Percentiles rank a stretch among this genome's conserved stretches.
Conservation (phyloP, 2,113 vertebrate species). For the Grammomys surdaster region DNA sequence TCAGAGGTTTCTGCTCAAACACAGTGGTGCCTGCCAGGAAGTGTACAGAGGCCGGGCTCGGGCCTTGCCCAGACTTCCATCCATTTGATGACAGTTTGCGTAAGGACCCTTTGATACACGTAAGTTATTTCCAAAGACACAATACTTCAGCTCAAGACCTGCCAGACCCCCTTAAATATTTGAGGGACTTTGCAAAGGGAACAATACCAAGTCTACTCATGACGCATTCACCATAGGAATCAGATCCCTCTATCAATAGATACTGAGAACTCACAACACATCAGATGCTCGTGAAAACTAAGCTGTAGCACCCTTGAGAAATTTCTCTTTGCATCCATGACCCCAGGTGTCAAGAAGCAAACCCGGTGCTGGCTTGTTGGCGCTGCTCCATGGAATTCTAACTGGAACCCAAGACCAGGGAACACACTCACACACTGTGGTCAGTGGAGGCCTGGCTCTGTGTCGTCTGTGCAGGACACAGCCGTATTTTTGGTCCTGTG, state of each 20-base stretch:
- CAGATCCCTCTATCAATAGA: neutral
- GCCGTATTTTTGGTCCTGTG: conserved; percentile 53
- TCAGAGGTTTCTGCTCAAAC: neutral
- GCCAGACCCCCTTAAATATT: neutral
- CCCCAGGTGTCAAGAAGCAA: neutral
- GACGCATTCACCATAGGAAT: neutral
- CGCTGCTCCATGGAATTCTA: neutral
- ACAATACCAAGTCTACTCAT: neutral
- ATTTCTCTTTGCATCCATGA: neutral
- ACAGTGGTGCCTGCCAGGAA: neutral
- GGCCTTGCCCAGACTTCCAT: neutral
- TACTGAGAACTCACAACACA: neutral
- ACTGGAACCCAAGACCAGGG: neutral
- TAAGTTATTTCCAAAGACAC: neutral
- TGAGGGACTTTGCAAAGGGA: conserved; percentile 24
- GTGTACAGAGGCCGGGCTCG: neutral
- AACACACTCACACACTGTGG: neutral
- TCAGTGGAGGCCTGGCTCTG: neutral
- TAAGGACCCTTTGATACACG: neutral
- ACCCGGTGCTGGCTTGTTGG: neutral
- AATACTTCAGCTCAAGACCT: neutral
- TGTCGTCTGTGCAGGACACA: conserved; percentile 39
- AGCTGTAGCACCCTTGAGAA: neutral
- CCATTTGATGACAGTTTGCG: neutral
- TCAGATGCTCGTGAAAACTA: neutral